Conservation (phyloP, 1,140 invertebrate species). For the Ganaspis sp. region DNA sequence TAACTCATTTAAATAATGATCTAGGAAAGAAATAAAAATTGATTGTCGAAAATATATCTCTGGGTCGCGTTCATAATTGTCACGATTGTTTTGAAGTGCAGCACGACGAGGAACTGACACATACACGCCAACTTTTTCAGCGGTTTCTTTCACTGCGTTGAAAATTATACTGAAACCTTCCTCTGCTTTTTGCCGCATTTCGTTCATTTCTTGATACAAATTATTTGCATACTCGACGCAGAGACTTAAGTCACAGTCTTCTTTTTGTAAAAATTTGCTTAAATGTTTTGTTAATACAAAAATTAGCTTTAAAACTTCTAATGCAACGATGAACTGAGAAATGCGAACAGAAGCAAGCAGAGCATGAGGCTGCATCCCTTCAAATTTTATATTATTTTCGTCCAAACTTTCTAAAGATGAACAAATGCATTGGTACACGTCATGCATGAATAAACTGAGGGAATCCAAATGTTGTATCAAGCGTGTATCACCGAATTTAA, state of each 20-base stretch:
- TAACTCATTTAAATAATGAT: neutral
- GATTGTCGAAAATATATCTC: constrained; percentile 3
- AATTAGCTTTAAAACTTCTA: neutral
- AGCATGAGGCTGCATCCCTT: neutral
- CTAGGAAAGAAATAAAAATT: constrained; percentile 16
- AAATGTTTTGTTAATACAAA: neutral
- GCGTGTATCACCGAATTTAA: constrained; percentile 8
- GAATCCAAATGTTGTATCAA: constrained; percentile 14
- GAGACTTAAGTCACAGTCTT: constrained; percentile 6
- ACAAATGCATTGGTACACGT: neutral
- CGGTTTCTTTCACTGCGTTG: neutral
- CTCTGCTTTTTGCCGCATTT: constrained; percentile 6
- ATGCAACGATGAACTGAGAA: neutral
- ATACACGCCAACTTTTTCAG: constrained; percentile 7
- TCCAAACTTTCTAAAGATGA: constrained; percentile 23
- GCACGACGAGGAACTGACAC: neutral
- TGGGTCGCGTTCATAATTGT: constrained; percentile 15
- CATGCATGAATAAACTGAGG: neutral
- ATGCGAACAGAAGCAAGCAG: neutral
- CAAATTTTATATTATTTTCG: neutral
- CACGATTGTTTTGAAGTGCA: constrained; percentile 1
- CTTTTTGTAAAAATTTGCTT: neutral
- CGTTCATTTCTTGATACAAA: constrained; percentile 22
- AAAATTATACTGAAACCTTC: constrained; percentile 1
- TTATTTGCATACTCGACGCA: neutral